phyloP scores from a whole-genome alignment of 2,888 invertebrate genomes.

The Amblyjoppa fuscipennis region DNA sequence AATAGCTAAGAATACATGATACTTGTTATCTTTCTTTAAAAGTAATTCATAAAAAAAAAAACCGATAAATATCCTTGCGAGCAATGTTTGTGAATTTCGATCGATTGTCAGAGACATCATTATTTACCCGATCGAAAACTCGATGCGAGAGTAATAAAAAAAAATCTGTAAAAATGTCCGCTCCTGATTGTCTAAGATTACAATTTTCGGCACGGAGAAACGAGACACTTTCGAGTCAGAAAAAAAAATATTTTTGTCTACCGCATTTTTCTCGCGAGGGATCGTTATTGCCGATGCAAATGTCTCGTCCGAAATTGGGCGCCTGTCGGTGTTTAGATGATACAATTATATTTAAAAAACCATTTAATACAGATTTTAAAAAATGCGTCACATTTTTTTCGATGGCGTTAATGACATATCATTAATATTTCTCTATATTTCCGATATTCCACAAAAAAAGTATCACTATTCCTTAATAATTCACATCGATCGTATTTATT shows the following conservation, averaged over 20 bases:
- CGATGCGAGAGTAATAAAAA: constrained; percentile 37
- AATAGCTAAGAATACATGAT: constrained; percentile 72
- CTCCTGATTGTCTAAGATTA: constrained; percentile 33
- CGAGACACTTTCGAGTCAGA: constrained; percentile 8
- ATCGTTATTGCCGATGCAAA: constrained; percentile 52
- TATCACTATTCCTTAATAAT: constrained; percentile 69
- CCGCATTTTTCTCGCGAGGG: constrained; percentile 53
- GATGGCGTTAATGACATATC: constrained; percentile 67
- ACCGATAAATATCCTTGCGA: constrained; percentile 32
- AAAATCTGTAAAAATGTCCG: constrained; percentile 7
- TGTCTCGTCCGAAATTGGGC: constrained; percentile 53
- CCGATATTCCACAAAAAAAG: constrained; percentile 62
- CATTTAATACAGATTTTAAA: constrained; percentile 48
- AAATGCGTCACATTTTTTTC: constrained; percentile 25
- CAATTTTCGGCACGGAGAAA: constrained; percentile 38
- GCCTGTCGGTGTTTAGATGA: constrained; percentile 47
- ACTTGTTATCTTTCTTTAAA: constrained; percentile 59
- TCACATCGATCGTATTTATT: constrained; percentile 70
- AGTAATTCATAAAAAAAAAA: constrained; percentile 48
- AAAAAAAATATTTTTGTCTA: constrained; percentile 64
- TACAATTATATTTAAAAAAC: constrained; percentile 54
- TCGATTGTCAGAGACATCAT: constrained; percentile 44
- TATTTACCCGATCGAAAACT: constrained; percentile 59
- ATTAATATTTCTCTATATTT: constrained; percentile 67
- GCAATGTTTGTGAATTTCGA: constrained; percentile 27